These are phyloP conservation scores for Notocelia uddmanniana DNA, from an alignment of 2,888 invertebrate genomes.

Conservation along the genomic window DNA sequence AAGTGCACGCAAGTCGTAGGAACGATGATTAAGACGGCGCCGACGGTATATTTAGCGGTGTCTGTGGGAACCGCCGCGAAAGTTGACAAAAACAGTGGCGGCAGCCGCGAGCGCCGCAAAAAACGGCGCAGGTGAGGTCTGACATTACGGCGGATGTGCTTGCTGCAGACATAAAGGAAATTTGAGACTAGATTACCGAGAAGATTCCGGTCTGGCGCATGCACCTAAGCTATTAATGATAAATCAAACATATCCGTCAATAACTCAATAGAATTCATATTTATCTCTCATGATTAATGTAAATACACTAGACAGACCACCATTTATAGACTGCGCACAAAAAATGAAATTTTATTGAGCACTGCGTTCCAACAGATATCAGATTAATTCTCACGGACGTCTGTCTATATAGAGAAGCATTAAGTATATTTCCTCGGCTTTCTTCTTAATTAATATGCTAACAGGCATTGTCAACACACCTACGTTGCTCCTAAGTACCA, in stretches of 20 bases:
- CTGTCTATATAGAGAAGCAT: constrained; percentile 51
- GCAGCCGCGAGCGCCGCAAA: constrained; percentile 64
- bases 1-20: constrained; percentile 64
- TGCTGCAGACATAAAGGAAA: constrained; percentile 26
- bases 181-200: constrained; percentile 18
- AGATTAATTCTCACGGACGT: constrained; percentile 43
- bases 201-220: not conserved
- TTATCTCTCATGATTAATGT: constrained; percentile 35
- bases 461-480: constrained; percentile 82
- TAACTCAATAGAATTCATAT: constrained; percentile 40
- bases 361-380: constrained; percentile 26
- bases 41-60: constrained; percentile 60
- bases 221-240: constrained; percentile 13
- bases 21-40: constrained; percentile 58
- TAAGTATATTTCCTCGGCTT: constrained; percentile 78
- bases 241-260: constrained; percentile 32
- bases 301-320: constrained; percentile 14
- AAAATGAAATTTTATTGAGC: constrained; percentile 35
- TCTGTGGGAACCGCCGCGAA: constrained; percentile 70
- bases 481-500: constrained; percentile 67
- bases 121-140: constrained; percentile 66
- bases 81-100: constrained; percentile 77
- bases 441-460: constrained; percentile 84
- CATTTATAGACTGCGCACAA: constrained; percentile 34
- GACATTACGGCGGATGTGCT: constrained; percentile 29